These are phyloP conservation scores for Drosophila sp. DNA, from an alignment of 1,140 invertebrate species.

Conservation along the genomic window DNA sequence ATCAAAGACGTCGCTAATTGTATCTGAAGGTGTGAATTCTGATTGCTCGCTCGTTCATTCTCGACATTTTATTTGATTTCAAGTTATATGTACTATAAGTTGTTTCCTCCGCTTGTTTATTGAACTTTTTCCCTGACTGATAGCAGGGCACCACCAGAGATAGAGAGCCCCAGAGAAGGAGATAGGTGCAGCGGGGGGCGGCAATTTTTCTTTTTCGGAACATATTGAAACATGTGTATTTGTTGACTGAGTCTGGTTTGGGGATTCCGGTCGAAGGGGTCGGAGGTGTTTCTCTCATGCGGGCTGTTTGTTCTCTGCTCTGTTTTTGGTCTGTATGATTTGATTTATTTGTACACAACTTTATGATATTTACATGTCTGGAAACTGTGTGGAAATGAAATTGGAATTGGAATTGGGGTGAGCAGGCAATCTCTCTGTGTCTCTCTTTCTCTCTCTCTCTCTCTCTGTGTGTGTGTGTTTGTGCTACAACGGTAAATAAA, in stretches of 20 bases:
- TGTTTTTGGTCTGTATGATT: constrained; percentile 53
- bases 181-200: background rate
- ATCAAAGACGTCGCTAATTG: constrained; percentile 74
- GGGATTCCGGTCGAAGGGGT: background rate
- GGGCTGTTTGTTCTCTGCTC: constrained; percentile 68
- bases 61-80: constrained; percentile 71
- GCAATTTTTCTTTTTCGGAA: constrained; percentile 43
- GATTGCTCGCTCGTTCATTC: constrained; percentile 54
- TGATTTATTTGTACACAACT: constrained; percentile 78
- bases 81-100: constrained; percentile 29
- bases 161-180: background rate
- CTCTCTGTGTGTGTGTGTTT: background rate
- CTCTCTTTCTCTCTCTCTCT: background rate
- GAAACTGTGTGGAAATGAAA: constrained; percentile 23
- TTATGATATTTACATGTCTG: constrained; percentile 77
- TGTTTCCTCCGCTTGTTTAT: constrained; percentile 60
- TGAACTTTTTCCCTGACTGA: constrained; percentile 67
- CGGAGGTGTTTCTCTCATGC: constrained; percentile 46
- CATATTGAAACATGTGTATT: constrained; percentile 73
- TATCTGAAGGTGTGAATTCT: constrained; percentile 64
- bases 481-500: constrained; percentile 47
- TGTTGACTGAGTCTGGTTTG: constrained; percentile 26
- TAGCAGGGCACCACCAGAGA: constrained; percentile 26
- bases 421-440: constrained; percentile 29
- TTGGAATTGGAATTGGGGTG: constrained; percentile 16